These are phyloP conservation scores for Pelusios castaneus DNA, from an alignment of 2,113 vertebrate species.

Conservation along the genomic window DNA sequence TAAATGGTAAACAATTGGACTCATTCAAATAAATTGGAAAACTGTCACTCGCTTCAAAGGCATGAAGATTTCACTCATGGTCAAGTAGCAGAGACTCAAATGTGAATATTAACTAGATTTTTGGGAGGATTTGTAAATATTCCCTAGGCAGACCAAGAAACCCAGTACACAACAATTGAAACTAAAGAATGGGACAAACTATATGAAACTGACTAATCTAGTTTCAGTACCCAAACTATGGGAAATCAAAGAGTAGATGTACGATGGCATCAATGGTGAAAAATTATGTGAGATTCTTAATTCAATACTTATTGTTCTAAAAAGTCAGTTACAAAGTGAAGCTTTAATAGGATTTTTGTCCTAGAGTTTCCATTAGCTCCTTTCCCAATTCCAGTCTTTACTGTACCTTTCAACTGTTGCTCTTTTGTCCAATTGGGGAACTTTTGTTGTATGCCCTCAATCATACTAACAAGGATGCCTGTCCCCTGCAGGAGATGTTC, in stretches of 20 bases:
- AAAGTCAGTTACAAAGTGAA: fast-evolving
- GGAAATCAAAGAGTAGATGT: background rate
- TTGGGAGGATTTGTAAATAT: background rate
- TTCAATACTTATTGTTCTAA: background rate
- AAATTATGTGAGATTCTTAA: background rate
- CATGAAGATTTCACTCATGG: background rate
- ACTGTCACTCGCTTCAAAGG: background rate
- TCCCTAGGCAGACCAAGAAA: background rate
- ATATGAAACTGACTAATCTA: background rate
- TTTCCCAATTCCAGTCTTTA: background rate
- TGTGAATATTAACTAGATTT: background rate
- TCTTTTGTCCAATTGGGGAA: conserved; percentile 73
- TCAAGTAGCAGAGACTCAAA: background rate
- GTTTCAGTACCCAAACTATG: background rate
- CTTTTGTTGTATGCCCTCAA: conserved; percentile 66
- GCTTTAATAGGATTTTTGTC: background rate
- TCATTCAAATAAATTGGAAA: background rate
- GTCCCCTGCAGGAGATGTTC: conserved; percentile 76
- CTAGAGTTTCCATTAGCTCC: background rate
- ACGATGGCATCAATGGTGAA: background rate
- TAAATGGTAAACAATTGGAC: background rate
- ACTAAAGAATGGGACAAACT: background rate
- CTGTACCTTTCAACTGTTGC: conserved; percentile 80
- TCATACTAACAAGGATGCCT: conserved; percentile 64
- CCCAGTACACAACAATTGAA: background rate